Base-by-base conservation (phyloP, 1,140 invertebrate species). In the Coelopa frigida region DNA sequence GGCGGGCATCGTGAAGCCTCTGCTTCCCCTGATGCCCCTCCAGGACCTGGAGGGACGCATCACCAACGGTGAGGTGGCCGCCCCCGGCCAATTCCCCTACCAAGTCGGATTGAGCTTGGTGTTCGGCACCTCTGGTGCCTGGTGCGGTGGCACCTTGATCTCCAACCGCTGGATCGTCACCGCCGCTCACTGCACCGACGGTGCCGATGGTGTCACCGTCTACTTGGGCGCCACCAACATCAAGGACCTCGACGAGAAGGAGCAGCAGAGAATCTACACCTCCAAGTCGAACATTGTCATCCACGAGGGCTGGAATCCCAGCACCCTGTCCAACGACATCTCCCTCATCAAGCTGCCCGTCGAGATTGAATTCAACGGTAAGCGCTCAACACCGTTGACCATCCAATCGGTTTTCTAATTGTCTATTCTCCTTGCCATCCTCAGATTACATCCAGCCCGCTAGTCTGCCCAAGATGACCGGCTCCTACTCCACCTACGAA, bases 261-360 rank as follows among this genome's bases (percentile, higher is more conserved):
- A 24, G 12, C 62, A 59, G 49, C 22, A 63, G 45, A 26, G 50
- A 29, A 20, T 63, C 20, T 43, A 55, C 50, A 46, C 51, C 12
- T 46, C 50, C n/a, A 50, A 47, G 32, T 26, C 14, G 6, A 44
- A 46, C 24, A 54, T 59, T n/a, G 49, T 55, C 39, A 48, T 53
- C 4, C 64, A 67, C 23, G 52, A 54, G 1, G 23, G 35, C 4
- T 67, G 51, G 51, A 43, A 57, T 52, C 0, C 58, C 0, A 7
- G 8, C 0, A 53, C 39, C 5, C 12, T 70, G 1, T 22, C 46
- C 22, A 71, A 73, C 14, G 71, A 74, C 36, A 59, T 74, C 4
- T 66, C 72, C 1, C 40, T 74, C 15, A 63, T 73, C 10, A 59
- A 64, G 27, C 48, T 74, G 24, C 70, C 72, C 2, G 51, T 43